Conservation (phyloP, 1,140 invertebrate genomes). For the Cotesia glomerata region DNA sequence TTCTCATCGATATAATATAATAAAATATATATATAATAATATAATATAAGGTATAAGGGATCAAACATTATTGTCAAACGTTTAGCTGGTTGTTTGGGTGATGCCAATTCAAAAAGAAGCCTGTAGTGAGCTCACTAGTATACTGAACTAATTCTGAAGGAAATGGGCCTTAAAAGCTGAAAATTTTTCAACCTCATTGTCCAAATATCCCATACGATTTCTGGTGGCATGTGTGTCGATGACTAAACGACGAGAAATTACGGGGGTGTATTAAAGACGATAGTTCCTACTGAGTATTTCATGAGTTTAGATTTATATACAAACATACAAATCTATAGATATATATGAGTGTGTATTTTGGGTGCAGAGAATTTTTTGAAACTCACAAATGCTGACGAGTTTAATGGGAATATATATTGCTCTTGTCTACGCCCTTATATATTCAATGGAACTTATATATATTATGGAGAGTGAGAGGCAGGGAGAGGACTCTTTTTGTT, state of each 20-base stretch:
- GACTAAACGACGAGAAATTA: neutral
- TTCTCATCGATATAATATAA: too few species aligned
- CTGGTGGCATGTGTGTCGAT: neutral
- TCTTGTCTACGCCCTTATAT: neutral
- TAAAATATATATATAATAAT: too few species aligned
- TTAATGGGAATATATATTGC: neutral
- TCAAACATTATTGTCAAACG: constrained; percentile 1
- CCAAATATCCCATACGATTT: neutral
- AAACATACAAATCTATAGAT: neutral
- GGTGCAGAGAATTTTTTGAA: neutral
- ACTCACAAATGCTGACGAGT: neutral
- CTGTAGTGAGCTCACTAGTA: neutral
- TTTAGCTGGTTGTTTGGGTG: neutral
- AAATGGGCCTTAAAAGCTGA: constrained; percentile 1
- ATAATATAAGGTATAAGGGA: neutral
- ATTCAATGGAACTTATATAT: neutral
- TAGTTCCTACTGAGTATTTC: too few species aligned
- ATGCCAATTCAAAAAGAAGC: neutral
- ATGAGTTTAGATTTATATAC: too few species aligned
- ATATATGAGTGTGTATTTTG: neutral
- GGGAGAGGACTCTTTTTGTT: too few species aligned
- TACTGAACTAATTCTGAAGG: neutral
- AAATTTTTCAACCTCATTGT: neutral
- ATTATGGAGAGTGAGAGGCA: too few species aligned
- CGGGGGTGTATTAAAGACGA: neutral